Conservation (phyloP, 2,888 invertebrate species). For the Drosophila tripunctata region DNA sequence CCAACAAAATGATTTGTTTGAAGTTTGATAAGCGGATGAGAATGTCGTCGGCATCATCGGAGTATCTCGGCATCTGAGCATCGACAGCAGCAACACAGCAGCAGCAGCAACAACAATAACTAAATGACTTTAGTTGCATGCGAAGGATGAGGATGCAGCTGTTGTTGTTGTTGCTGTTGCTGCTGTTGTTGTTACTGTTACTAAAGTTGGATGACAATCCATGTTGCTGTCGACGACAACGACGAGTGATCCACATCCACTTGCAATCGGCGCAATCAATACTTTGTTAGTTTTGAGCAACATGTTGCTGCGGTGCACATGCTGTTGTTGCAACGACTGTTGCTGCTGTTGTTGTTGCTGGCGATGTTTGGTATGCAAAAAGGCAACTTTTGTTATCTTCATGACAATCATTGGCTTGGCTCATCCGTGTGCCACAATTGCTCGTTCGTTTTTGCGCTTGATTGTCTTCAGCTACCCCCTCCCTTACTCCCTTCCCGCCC, state of each 20-base stretch:
- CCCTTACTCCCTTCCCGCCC: conserved; percentile 5
- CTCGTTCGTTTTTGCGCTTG: conserved; percentile 77
- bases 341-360: conserved; percentile 44
- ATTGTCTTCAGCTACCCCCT: conserved; percentile 61
- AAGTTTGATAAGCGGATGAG: conserved; percentile 81
- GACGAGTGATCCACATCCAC: conserved; percentile 76
- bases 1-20: conserved; percentile 77
- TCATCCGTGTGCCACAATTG: conserved; percentile 79
- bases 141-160: conserved; percentile 60
- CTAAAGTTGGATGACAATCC: conserved; percentile 70
- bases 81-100: conserved; percentile 55
- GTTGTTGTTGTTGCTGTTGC: conserved; percentile 30
- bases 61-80: conserved; percentile 50
- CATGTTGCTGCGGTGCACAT: conserved; percentile 65
- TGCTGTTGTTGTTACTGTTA: conserved; percentile 26
- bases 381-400: conserved; percentile 81
- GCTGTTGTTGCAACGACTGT: conserved; percentile 32
- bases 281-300: conserved; percentile 78
- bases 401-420: conserved; percentile 75
- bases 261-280: conserved; percentile 78
- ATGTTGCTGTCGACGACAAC: conserved; percentile 73
- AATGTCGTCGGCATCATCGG: conserved; percentile 70
- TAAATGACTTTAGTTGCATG: conserved; percentile 69
- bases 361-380: conserved; percentile 78
- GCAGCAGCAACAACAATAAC: conserved; percentile 65